Conservation (phyloP, 2,888 invertebrate genomes). For the Strigamia maritima region DNA sequence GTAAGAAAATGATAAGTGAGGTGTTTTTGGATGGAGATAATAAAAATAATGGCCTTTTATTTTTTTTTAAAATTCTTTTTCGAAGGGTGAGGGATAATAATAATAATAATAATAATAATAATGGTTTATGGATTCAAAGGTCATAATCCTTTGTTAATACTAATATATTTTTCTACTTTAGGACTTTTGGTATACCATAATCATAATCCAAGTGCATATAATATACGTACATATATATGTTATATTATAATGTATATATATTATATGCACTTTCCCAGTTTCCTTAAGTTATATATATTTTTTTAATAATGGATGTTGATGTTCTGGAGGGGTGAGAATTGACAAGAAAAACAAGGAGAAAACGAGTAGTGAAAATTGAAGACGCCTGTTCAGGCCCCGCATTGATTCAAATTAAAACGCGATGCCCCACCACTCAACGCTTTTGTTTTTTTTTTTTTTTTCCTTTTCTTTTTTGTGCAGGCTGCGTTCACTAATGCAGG, state of each 20-base stretch:
- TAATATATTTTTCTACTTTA: not conserved
- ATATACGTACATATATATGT: too few species aligned
- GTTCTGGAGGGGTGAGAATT: not conserved
- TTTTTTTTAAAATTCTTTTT: not conserved
- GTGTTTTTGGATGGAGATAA: not conserved
- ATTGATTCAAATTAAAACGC: slow-evolving; percentile 29
- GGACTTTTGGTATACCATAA: not conserved
- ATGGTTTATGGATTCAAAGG: not conserved
- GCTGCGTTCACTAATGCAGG: not conserved
- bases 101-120: too few species aligned
- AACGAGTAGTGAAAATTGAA: slow-evolving; percentile 21
- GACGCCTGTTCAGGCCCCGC: slow-evolving; percentile 11
- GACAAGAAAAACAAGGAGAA: slow-evolving; percentile 17
- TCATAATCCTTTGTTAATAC: not conserved
- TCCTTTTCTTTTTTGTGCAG: not conserved
- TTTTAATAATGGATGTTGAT: slow-evolving; percentile 13
- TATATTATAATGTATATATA: too few species aligned
- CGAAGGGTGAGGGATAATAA: not conserved
- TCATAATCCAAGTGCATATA: too few species aligned
- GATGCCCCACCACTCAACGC: slow-evolving; percentile 27
- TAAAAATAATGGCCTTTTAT: not conserved
- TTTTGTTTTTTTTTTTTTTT: slow-evolving; percentile 5
- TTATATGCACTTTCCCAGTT: too few species aligned
- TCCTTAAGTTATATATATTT: not conserved
- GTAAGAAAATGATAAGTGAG: not conserved